Base-by-base conservation (phyloP, 2,113 vertebrate species). In the Nothocercus julius region DNA sequence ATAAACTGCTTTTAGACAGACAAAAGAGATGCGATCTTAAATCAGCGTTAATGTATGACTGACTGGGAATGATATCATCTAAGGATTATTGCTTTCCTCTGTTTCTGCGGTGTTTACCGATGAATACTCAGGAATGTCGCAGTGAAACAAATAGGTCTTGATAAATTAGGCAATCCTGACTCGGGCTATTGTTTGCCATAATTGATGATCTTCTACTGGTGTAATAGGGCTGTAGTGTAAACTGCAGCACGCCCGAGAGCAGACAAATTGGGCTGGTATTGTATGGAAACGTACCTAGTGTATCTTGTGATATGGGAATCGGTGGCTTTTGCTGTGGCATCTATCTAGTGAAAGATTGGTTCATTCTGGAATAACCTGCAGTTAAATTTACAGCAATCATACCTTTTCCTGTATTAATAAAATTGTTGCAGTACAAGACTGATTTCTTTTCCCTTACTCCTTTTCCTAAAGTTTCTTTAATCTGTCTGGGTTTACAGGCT, bases 181-280 rank as follows among this genome's bases (percentile, higher is more conserved):
- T 89, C 72, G 61, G 93, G 6, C 94, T 87, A 79, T 94, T 95
- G 89, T 95, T 92, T 2, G 36, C 88, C 66, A 30, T 88, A 96
- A 96, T 96, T 96, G 90, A 96, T 93, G 89, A 79, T 95, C 87
- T 90, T 95, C 85, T 47, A 83, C 36, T 95, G 87, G 68, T 11
- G 19, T 92, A 95, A 83, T 67, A 51, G 87, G 42, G 24, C 75
- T 93, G 79, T 93, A 81, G 42, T 73, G 70, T 89, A 93, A 93
- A 79, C 92, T 95, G 80, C 77, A 94, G 82, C 87, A 94, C 0
- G 4, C 76, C 77, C 82, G 82, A 42, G 87, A 92, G 73, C 40
- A 92, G 92, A 95, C 95, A 97, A 90, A 97, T 96, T 97, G 85
- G 90, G 84, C 66, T 90, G 62, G 61, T 94, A 81, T 94, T 96